Evolutionary conservation across 2,888 invertebrate species (phyloP).

Genomic region (Epiblema foenella): DNA sequence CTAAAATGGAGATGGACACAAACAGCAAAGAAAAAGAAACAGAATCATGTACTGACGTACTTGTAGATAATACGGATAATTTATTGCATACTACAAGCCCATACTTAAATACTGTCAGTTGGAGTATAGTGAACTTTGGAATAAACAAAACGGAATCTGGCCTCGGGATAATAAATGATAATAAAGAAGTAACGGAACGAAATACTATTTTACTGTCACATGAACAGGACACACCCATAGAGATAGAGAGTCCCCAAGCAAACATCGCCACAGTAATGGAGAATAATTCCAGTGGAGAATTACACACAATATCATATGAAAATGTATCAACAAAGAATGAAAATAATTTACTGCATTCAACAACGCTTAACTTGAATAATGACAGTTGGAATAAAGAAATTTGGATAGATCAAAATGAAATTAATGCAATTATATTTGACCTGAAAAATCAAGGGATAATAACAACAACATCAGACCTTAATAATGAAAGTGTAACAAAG

Average conservation of each 20-base stretch:
- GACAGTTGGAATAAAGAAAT: neutral
- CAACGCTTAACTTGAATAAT: neutral
- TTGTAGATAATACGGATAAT: neutral
- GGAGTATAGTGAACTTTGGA: neutral
- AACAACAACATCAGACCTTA: neutral
- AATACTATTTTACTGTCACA: neutral
- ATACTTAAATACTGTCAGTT: neutral
- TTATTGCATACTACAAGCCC: neutral
- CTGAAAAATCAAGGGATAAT: neutral
- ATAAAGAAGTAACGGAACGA: neutral
- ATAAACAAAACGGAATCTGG: neutral
- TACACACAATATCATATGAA: neutral
- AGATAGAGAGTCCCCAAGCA: neutral
- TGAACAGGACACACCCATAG: neutral
- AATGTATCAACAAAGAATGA: neutral
- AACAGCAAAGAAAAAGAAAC: neutral
- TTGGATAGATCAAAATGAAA: neutral
- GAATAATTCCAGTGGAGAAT: neutral
- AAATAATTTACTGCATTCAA: neutral
- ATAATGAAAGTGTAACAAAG: neutral
- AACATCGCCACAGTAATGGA: neutral
- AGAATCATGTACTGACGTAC: neutral
- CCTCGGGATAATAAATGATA: neutral
- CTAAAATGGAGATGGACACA: neutral
- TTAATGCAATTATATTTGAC: neutral